A percentile compares a stretch with the other conserved stretches of the same genome.
phyloP scores from a whole-genome alignment of 2,113 vertebrate genomes.

The Choloepus hoffmanni region DNA sequence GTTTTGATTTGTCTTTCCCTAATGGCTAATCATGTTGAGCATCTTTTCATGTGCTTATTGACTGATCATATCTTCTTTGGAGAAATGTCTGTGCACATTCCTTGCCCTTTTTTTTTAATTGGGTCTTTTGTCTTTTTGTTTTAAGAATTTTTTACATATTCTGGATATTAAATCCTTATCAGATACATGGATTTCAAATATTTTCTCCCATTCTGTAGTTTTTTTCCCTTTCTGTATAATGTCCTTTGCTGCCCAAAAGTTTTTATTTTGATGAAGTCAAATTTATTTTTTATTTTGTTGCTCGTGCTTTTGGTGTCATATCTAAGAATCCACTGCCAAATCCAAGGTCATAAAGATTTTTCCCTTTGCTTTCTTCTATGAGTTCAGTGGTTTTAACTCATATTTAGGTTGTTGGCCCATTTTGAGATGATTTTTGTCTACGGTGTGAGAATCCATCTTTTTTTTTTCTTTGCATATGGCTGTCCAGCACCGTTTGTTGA shows the following conservation, averaged over 20 bases:
- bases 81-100: too few species aligned
- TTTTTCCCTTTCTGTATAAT: neutral
- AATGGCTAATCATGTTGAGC: too few species aligned
- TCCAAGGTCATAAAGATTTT: neutral
- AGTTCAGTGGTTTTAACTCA: neutral
- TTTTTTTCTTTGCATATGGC: neutral
- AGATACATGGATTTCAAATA: neutral
- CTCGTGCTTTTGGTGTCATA: neutral
- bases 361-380: neutral
- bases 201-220: neutral
- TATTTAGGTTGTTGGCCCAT: neutral
- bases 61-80: too few species aligned
- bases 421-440: neutral
- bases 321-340: constrained; percentile 26
- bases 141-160: too few species aligned
- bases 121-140: too few species aligned
- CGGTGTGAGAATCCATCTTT: neutral
- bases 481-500: neutral
- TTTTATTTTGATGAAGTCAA: neutral
- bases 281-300: neutral
- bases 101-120: too few species aligned
- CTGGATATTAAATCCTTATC: neutral
- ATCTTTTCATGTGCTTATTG: too few species aligned
- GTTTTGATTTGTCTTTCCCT: too few species aligned
- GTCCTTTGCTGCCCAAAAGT: neutral